Conservation (phyloP, 2,797 vertebrate species). For the Rhinophrynus dorsalis region DNA sequence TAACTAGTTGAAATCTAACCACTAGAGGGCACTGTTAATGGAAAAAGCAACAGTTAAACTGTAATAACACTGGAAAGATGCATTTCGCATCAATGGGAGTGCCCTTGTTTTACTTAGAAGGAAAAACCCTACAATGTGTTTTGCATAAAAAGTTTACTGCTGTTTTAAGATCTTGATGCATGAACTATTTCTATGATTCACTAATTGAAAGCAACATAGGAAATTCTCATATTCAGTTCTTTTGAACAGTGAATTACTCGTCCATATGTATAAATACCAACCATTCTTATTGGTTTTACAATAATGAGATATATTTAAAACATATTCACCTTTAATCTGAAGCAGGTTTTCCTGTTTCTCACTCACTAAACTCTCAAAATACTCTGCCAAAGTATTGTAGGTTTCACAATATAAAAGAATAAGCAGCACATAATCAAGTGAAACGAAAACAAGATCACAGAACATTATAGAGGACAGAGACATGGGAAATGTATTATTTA, state of each 20-base stretch:
- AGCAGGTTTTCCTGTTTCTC: not conserved
- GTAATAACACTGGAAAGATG: too few species aligned
- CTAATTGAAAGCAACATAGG: too few species aligned
- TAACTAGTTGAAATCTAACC: too few species aligned
- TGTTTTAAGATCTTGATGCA: too few species aligned
- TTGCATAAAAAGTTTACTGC: too few species aligned
- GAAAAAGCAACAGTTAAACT: too few species aligned
- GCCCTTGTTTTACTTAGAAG: too few species aligned
- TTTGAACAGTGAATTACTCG: not conserved
- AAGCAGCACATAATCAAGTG: not conserved
- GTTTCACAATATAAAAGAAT: not conserved
- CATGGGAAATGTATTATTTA: not conserved
- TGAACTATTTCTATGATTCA: too few species aligned
- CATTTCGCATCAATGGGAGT: too few species aligned
- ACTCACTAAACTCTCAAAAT: not conserved
- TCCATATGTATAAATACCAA: not conserved
- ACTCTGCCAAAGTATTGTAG: not conserved
- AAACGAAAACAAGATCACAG: not conserved
- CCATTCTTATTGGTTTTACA: not conserved
- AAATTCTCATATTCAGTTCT: conserved; percentile 2
- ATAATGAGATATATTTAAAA: conserved; percentile 1
- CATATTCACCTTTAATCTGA: conserved; percentile 2
- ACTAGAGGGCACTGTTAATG: too few species aligned
- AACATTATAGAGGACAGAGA: not conserved
- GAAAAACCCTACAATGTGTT: too few species aligned